Evolutionary conservation across 2,113 vertebrate species (phyloP), one percentile per base, ranked within the genome.

Genomic region (Lepus europaeus): DNA sequence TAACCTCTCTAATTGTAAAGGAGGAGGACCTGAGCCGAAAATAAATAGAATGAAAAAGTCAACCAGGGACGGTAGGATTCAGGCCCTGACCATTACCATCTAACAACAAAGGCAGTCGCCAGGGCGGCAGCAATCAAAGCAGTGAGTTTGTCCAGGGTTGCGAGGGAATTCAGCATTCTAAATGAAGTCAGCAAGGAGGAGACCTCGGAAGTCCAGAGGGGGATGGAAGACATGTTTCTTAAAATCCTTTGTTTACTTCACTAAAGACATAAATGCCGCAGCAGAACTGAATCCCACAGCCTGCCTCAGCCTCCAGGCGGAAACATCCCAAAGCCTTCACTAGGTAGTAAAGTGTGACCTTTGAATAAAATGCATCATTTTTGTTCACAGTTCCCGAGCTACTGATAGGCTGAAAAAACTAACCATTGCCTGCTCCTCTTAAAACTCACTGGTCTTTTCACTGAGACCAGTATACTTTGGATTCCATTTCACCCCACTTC

Each of bases 401-500:
- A 13, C 25, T 20, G 68, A 73, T 23, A 91, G 17, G 45, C 29
- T 87, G 74, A 87, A 76, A 70, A 93, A 51, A 27, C 33, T 17
- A 94, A 89, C 83, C 56, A 33, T 33, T 68, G 45, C 25, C 31
- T 39, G 56, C 59, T 45, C 36, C 33, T 63, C 29, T 83, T 29
- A 70, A 36, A 70, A 49, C 76, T 45, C 6, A 77, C 36, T 78
- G 10, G n/a, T 82, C 25, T 80, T 91, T 95, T 81, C 93, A 69
- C 6, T 66, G 64, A 80, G 33, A 68, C 16, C 13, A 36, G 20
- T 80, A 97, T 96, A 70, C 29, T 94, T 96, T 17, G 22, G 74
- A 87, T 98, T 96, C 91, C 81, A 77, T 95, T 95, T 97, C 84
- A 89, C 53, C 69, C 79, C 66, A 53, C 70, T 87, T 95, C 96